Conservation (phyloP, 2,113 vertebrate species). For the Istiophorus platypterus region DNA sequence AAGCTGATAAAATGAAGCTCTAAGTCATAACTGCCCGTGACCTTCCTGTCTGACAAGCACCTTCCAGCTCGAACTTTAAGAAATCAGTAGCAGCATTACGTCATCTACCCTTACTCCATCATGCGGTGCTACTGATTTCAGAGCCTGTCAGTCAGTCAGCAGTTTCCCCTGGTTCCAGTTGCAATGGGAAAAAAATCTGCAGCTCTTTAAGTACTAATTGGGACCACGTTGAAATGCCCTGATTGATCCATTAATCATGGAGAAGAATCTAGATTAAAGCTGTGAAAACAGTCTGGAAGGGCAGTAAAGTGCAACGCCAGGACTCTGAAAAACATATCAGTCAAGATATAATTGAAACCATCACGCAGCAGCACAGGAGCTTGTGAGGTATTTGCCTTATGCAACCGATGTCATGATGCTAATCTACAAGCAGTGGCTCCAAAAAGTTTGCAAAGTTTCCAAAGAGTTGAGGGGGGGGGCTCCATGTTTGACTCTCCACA, state of each 20-base stretch:
- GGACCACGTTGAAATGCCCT: slow-evolving; percentile 54
- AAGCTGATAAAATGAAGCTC: slow-evolving; percentile 42
- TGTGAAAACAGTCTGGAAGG: slow-evolving; percentile 58
- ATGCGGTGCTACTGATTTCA: slow-evolving; percentile 41
- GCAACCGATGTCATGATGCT: not conserved
- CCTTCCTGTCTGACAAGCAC: slow-evolving; percentile 36
- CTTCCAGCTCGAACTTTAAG: slow-evolving; percentile 6
- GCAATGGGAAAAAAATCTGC: slow-evolving; percentile 28
- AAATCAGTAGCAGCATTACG: slow-evolving; percentile 15
- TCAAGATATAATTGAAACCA: slow-evolving; percentile 33
- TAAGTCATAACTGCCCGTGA: slow-evolving; percentile 10
- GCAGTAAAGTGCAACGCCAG: not conserved
- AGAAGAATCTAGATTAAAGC: slow-evolving; percentile 50
- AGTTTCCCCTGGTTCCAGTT: slow-evolving; percentile 38
- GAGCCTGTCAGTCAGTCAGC: not conserved
- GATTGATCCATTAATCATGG: slow-evolving; percentile 56
- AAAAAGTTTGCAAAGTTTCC: slow-evolving; percentile 26
- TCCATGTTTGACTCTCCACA: too few relatives aligned
- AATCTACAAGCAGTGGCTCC: not conserved
- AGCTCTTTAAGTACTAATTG: slow-evolving; percentile 49
- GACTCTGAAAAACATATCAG: slow-evolving; percentile 3
- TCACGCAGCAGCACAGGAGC: slow-evolving; percentile 19
- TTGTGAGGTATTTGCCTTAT: not conserved
- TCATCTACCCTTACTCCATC: slow-evolving; percentile 25
- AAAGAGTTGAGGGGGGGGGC: too few relatives aligned